A percentile compares a stretch with the other conserved stretches of the same genome.
Conservation (phyloP, 2,113 vertebrate genomes). For the Bufo gargarizans region DNA sequence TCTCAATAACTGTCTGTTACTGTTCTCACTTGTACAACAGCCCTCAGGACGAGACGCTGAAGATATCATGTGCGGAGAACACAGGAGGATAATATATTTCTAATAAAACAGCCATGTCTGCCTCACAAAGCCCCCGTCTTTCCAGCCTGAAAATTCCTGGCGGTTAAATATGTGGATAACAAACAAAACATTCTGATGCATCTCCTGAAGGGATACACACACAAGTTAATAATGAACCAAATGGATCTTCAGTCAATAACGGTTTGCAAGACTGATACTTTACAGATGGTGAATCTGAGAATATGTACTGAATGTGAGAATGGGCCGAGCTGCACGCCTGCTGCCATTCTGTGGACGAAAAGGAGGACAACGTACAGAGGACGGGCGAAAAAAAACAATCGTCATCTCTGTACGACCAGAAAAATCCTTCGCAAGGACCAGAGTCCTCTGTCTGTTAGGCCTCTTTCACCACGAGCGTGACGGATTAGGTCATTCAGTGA, state of each 20-base stretch:
- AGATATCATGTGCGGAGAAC: slow-evolving; percentile 73
- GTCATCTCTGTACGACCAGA: background rate
- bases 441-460: slow-evolving; percentile 16
- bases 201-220: slow-evolving; percentile 55
- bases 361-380: background rate
- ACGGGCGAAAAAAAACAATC: background rate
- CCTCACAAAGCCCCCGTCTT: slow-evolving; percentile 34
- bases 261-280: slow-evolving; percentile 49
- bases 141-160: slow-evolving; percentile 65
- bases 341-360: background rate
- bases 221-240: slow-evolving; percentile 51
- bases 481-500: too few relatives aligned
- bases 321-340: background rate
- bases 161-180: slow-evolving; percentile 62
- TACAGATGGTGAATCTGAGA: slow-evolving; percentile 39
- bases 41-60: slow-evolving; percentile 75
- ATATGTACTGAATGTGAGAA: slow-evolving; percentile 29
- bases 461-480: too few relatives aligned
- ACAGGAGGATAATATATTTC: slow-evolving; percentile 72
- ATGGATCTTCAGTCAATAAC: slow-evolving; percentile 56
- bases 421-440: slow-evolving; percentile 21
- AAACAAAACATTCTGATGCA: slow-evolving; percentile 61
- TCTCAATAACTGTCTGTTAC: slow-evolving; percentile 73
- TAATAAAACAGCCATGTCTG: slow-evolving; percentile 75
- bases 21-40: slow-evolving; percentile 74